Evolutionary conservation across 1,140 invertebrate genomes (phyloP).

Genomic region (Pseudomyrmex cubaensis): DNA sequence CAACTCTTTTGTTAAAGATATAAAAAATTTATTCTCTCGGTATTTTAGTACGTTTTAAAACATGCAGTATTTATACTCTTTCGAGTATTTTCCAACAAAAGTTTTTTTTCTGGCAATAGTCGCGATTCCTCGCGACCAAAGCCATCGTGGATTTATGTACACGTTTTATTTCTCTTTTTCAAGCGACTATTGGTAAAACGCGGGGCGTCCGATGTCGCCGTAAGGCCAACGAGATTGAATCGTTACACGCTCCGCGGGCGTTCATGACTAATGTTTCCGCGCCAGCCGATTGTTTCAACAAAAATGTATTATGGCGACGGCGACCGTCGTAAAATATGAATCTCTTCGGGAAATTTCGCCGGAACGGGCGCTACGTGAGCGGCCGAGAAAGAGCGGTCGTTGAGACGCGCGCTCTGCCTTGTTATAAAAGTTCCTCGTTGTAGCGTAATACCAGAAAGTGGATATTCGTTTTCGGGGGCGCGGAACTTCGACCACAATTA

Average conservation of each 20-base stretch:
- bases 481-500: constrained; percentile 64
- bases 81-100: too few species aligned
- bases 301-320: constrained; percentile 45
- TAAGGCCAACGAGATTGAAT: constrained; percentile 40
- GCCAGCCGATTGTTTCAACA: constrained; percentile 40
- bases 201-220: not conserved
- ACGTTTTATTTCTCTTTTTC: not conserved
- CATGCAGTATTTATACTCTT: too few species aligned
- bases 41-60: too few species aligned
- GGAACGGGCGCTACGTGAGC: constrained; percentile 43
- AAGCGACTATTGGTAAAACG: not conserved
- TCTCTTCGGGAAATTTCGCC: constrained; percentile 46
- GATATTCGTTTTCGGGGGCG: constrained; percentile 65
- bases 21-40: too few species aligned
- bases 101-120: too few species aligned
- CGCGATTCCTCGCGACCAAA: too few species aligned
- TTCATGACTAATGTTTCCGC: constrained; percentile 49
- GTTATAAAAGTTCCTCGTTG: constrained; percentile 69
- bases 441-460: constrained; percentile 63
- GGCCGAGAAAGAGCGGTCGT: constrained; percentile 23
- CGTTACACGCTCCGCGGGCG: not conserved
- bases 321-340: constrained; percentile 53
- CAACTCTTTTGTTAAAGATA: too few species aligned
- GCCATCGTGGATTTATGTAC: not conserved
- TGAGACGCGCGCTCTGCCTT: constrained; percentile 35